phyloP scores from a whole-genome alignment of 2,888 invertebrate genomes.

The Marasmarcha lunaedactyla region DNA sequence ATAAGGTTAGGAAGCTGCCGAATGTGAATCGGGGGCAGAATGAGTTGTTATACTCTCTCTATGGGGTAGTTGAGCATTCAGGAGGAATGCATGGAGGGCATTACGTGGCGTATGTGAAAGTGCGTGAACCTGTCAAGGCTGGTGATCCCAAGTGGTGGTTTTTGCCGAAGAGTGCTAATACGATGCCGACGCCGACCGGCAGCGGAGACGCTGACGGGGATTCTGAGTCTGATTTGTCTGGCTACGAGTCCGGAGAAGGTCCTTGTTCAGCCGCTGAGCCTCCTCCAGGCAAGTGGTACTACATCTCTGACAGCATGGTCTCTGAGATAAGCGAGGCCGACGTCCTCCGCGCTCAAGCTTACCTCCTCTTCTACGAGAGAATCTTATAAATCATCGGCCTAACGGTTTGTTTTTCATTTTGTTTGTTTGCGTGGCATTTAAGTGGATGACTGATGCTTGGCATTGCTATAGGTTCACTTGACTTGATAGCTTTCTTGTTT shows the following conservation, averaged over 20 bases:
- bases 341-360: conserved; percentile 90
- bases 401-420: conserved; percentile 15
- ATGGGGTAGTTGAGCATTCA: conserved; percentile 95
- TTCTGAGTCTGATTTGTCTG: conserved; percentile 68
- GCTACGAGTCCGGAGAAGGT: conserved; percentile 66
- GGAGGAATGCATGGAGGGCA: conserved; percentile 88
- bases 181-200: conserved; percentile 34
- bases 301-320: conserved; percentile 91
- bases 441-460: conserved; percentile 46
- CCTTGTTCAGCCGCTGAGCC: conserved; percentile 33
- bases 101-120: conserved; percentile 96
- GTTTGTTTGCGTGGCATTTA: conserved; percentile 37
- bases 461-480: conserved; percentile 22
- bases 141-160: conserved; percentile 81
- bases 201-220: conserved; percentile 54
- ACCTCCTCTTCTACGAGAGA: conserved; percentile 96
- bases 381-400: conserved; percentile 73
- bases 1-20: conserved; percentile 72
- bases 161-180: conserved; percentile 72
- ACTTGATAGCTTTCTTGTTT: conserved; percentile 11
- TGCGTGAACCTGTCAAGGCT: conserved; percentile 72
- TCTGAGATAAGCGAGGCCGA: conserved; percentile 82
- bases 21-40: conserved; percentile 73
- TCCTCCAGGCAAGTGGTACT: conserved; percentile 89
- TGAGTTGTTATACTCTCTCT: conserved; percentile 86